Evolutionary conservation across 2,888 invertebrate species (phyloP), one percentile per base, ranked within the genome.

Genomic region (Nudaria mundana): DNA sequence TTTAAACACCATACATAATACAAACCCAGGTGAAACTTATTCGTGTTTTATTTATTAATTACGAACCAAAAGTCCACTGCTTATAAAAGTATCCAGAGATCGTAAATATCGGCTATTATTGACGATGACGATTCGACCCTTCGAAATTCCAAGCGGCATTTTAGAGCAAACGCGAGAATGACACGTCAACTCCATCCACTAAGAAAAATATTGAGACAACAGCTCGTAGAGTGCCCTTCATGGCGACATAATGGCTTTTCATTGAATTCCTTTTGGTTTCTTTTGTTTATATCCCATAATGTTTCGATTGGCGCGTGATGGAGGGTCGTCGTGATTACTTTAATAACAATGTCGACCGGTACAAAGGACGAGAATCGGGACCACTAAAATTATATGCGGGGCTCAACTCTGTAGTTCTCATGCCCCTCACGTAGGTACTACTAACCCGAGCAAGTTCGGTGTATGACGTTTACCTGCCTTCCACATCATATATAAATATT

Each of bases 181-280:
- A 85, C 86, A 76, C 78, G 81, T 83, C 84, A 84, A 80, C 83
- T 81, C 73, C 68, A 74, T 72, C 79, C 74, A 76, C 76, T 53
- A 86, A 86, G 87, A 85, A 88, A 87, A 88, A 88, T 86, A 88
- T 87, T 87, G 86, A 85, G 86, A 86, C 87, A 87, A 84, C 83
- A 81, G 76, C 67, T 59, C 48, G 63, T 71, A 71, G 74, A 85
- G 86, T 69, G 78, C 81, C 62, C 86, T 87, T 67, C 75, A 65
- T 77, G 60, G 80, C 77, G 81, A 84, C 87, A 86, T 86, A 87
- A 87, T 87, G 80, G 87, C 81, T 79, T 87, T 85, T 83, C 86
- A 86, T 84, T 85, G 81, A 86, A 87, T 87, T 82, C 83, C 77
- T 78, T 75, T 82, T 80, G 79, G 71, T 85, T 78, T 82, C 87